A percentile compares a stretch with the other conserved stretches of the same genome.
Conservation (phyloP, 2,888 invertebrate genomes). For the Heliconius hortense region DNA sequence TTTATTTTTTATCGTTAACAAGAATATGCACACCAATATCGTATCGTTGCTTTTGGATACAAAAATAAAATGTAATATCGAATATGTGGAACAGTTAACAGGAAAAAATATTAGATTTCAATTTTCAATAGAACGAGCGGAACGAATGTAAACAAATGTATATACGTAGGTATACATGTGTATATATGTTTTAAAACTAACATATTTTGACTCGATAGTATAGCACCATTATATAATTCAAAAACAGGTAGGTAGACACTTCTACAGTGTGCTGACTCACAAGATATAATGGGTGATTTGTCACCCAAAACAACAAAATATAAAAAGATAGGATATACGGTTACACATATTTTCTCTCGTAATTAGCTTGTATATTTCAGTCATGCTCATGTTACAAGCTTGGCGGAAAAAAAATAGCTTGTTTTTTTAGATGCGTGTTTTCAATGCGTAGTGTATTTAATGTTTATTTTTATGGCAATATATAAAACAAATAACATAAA, state of each 20-base stretch:
- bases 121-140: constrained; percentile 1
- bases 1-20: neutral
- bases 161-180: neutral
- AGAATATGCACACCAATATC: neutral
- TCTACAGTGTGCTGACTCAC: neutral
- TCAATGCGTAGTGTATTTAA: neutral
- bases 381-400: constrained; percentile 3
- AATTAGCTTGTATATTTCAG: constrained; percentile 12
- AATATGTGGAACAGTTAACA: constrained; percentile 11
- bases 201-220: constrained; percentile 23
- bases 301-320: constrained; percentile 32
- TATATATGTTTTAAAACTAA: neutral
- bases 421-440: neutral
- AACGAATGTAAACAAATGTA: neutral
- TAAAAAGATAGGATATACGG: constrained; percentile 16
- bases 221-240: neutral
- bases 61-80: constrained; percentile 5
- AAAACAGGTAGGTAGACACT: neutral
- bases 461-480: neutral
- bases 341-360: constrained; percentile 1
- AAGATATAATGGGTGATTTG: constrained; percentile 43
- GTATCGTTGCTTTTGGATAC: constrained; percentile 7
- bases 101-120: constrained; percentile 8
- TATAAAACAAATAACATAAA: neutral
- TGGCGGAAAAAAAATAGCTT: neutral